Conservation (phyloP, 2,113 vertebrate genomes). For the Rafetus swinhoei region DNA sequence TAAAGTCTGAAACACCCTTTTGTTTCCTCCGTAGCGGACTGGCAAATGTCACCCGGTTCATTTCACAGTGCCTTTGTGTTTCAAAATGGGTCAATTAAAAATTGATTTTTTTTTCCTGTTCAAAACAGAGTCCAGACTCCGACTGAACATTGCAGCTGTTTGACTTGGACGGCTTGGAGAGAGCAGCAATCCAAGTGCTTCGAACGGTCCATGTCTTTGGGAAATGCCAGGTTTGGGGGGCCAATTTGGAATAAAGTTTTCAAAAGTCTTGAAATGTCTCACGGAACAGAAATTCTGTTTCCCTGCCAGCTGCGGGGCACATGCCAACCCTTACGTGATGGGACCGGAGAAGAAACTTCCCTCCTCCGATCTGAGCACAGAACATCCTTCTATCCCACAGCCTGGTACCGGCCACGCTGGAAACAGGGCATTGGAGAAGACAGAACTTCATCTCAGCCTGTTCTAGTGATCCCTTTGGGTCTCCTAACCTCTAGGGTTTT, state of each 20-base stretch:
- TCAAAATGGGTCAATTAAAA: neutral
- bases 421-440: neutral
- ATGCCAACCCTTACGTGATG: neutral
- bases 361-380: too few species aligned
- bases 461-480: neutral
- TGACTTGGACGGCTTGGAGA: neutral
- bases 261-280: neutral
- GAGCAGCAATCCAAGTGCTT: neutral
- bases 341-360: neutral
- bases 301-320: neutral
- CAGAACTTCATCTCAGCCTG: neutral
- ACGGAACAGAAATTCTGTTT: neutral
- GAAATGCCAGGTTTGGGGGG: neutral
- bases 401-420: neutral
- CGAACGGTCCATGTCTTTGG: neutral
- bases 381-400: neutral
- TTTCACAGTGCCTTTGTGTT: neutral
- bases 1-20: too few species aligned
- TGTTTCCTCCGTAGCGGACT: too few species aligned
- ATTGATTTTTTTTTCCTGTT: neutral
- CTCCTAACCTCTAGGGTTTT: neutral
- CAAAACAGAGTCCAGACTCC: neutral
- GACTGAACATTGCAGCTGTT: neutral
- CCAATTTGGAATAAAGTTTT: neutral
- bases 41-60: neutral